These are phyloP conservation scores for Caenorhabditis auriculariae DNA, from an alignment of 2,888 invertebrate genomes.

Conservation along the genomic window DNA sequence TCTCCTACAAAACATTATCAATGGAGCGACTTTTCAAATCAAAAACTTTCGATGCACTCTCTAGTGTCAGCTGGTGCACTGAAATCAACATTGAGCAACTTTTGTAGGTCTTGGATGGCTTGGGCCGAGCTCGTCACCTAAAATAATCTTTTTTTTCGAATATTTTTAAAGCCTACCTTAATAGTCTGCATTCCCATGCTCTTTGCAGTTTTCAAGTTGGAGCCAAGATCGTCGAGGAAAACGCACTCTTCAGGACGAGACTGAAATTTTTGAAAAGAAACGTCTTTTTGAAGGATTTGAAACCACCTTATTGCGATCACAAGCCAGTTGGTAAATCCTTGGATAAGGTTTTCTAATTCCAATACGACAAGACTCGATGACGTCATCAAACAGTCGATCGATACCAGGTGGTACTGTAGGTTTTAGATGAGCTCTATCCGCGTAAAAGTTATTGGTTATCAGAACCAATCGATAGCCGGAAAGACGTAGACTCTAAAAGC, in stretches of 20 bases:
- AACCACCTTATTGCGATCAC: slow-evolving; percentile 47
- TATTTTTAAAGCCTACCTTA: slow-evolving; percentile 53
- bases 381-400: slow-evolving; percentile 45
- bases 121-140: slow-evolving; percentile 18
- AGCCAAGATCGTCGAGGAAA: slow-evolving; percentile 66
- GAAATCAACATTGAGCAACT: slow-evolving; percentile 1
- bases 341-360: slow-evolving; percentile 66
- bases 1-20: slow-evolving; percentile 21
- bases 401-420: slow-evolving; percentile 37
- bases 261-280: slow-evolving; percentile 2
- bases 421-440: slow-evolving; percentile 48
- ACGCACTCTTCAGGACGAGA: slow-evolving; percentile 44
- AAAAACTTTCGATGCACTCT: slow-evolving; percentile 31
- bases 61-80: slow-evolving; percentile 36
- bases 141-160: slow-evolving; percentile 3
- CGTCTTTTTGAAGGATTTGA: neutral
- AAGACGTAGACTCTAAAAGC: slow-evolving; percentile 55
- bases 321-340: slow-evolving; percentile 63
- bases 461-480: slow-evolving; percentile 66
- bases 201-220: slow-evolving; percentile 65
- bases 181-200: slow-evolving; percentile 65
- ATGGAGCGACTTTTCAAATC: slow-evolving; percentile 8
- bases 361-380: slow-evolving; percentile 66
- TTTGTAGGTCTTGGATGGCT: no score
- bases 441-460: slow-evolving; percentile 66